A percentile compares a stretch with the other conserved stretches of the same genome.
phyloP scores from a whole-genome alignment of 2,113 vertebrate species.

The Ochotona princeps region DNA sequence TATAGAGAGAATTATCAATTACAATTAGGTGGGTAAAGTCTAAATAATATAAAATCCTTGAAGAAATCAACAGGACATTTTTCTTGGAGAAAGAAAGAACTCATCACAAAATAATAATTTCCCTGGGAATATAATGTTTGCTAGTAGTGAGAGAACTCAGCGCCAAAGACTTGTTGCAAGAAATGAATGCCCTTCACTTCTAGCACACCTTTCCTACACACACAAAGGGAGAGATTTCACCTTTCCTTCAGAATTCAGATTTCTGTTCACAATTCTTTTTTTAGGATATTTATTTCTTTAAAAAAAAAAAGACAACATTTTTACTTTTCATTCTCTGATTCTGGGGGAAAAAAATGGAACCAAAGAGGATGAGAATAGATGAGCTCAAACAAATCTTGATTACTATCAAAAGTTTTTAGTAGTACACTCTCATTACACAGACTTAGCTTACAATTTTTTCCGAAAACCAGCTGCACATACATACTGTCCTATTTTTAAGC shows the following conservation, averaged over 20 bases:
- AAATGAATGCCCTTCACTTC: constrained; percentile 10
- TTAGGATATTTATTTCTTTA: neutral
- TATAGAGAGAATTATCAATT: neutral
- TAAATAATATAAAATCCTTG: neutral
- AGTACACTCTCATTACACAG: neutral
- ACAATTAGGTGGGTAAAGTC: neutral
- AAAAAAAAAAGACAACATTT: neutral
- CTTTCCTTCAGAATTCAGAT: constrained; percentile 1
- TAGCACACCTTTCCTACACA: too few relatives aligned
- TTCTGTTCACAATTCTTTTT: neutral
- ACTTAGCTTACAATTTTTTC: constrained; percentile 8
- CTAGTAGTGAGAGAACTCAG: neutral
- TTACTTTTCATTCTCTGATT: neutral
- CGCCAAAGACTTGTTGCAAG: neutral
- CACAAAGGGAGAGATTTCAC: neutral
- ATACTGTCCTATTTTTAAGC: neutral
- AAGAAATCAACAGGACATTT: neutral
- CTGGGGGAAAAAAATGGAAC: constrained; percentile 26
- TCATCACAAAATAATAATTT: neutral
- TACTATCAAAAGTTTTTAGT: neutral
- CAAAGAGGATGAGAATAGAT: neutral
- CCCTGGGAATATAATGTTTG: neutral
- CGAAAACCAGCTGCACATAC: neutral
- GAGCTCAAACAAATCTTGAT: neutral
- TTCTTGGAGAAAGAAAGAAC: neutral